Conservation (phyloP, 2,113 vertebrate species). For the Paradoxurus hermaphroditus region DNA sequence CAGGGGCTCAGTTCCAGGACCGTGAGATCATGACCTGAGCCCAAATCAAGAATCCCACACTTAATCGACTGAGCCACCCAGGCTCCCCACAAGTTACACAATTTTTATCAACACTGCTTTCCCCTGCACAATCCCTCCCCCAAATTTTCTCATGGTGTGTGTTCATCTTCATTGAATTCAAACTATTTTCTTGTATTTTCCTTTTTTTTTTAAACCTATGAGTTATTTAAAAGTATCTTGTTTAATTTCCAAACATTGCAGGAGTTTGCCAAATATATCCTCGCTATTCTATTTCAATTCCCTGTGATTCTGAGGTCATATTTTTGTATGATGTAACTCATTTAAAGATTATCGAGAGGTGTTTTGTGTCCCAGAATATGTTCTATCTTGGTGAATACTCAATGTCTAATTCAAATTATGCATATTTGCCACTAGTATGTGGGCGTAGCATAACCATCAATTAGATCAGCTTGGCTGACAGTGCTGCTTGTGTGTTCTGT, state of each 20-base stretch:
- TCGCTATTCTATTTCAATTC: not conserved
- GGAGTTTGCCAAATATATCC: not conserved
- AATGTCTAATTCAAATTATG: not conserved
- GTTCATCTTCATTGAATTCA: not conserved
- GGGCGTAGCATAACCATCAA: too few species aligned
- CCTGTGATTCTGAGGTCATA: not conserved
- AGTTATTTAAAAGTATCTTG: not conserved
- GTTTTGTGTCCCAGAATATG: not conserved
- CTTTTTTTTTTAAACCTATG: not conserved
- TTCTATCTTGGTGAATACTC: not conserved
- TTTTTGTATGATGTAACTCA: not conserved
- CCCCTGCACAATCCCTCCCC: too few species aligned
- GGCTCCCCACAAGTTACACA: not conserved
- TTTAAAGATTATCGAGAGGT: not conserved
- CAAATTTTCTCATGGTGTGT: not conserved
- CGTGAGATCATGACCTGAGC: too few species aligned
- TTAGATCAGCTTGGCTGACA: not conserved
- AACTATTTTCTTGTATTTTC: not conserved
- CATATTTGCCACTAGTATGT: not conserved
- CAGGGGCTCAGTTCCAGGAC: too few species aligned
- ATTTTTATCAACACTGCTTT: not conserved
- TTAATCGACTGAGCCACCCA: too few species aligned
- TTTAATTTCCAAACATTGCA: not conserved
- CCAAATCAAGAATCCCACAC: too few species aligned
- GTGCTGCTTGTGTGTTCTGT: too few species aligned